Evolutionary conservation across 2,888 invertebrate genomes (phyloP).

Genomic region (Heliothis peltigera): DNA sequence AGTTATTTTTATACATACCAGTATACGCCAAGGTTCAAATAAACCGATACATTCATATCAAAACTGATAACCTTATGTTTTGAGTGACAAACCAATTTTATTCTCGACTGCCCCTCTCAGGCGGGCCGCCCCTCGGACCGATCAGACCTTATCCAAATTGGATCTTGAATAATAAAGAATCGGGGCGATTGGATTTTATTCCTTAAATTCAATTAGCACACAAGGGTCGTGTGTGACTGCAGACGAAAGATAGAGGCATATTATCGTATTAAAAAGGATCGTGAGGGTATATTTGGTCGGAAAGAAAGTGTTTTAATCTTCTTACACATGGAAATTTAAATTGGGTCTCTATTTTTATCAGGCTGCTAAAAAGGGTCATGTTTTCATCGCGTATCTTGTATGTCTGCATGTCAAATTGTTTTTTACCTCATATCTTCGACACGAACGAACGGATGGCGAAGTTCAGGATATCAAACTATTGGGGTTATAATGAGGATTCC

Average conservation of each 20-base stretch:
- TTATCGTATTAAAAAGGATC: conserved; percentile 88
- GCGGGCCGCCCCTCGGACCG: conserved; percentile 81
- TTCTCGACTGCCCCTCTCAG: conserved; percentile 85
- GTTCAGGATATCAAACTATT: too few species aligned
- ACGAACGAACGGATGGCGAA: too few species aligned
- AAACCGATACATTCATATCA: conserved; percentile 62
- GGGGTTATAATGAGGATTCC: too few species aligned
- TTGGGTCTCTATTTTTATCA: conserved; percentile 40
- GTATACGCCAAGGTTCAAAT: conserved; percentile 33
- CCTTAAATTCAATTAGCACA: conserved; percentile 91
- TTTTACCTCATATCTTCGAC: too few species aligned
- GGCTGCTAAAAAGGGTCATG: too few species aligned
- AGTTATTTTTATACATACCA: conserved; percentile 14
- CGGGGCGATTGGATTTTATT: conserved; percentile 90
- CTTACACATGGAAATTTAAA: conserved; percentile 55
- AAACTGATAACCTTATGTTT: conserved; percentile 87
- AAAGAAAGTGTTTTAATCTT: conserved; percentile 60
- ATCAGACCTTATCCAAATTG: conserved; percentile 91
- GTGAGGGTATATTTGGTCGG: conserved; percentile 76
- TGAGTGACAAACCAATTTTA: conserved; percentile 90
- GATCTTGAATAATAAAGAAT: conserved; percentile 91
- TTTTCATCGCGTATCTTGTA: too few species aligned
- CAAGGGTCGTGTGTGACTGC: conserved; percentile 89
- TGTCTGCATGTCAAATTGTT: too few species aligned
- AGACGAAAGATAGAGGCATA: conserved; percentile 88